Evolutionary conservation across 2,888 invertebrate species (phyloP).

Genomic region (Tribolium freemani): DNA sequence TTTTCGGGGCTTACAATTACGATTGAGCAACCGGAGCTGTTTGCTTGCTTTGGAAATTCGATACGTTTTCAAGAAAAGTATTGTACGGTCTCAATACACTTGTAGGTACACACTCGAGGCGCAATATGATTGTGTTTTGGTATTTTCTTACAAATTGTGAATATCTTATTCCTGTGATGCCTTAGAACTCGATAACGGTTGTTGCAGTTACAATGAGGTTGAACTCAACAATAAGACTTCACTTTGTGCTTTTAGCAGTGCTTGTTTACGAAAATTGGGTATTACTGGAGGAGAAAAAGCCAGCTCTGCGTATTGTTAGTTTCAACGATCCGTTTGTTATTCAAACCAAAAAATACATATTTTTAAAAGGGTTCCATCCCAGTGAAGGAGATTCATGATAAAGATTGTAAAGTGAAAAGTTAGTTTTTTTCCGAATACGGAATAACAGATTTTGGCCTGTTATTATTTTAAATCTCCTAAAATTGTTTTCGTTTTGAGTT

Average conservation of each 20-base stretch:
- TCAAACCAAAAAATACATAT: background rate
- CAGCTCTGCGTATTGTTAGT: slow-evolving; percentile 23
- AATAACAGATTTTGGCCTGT: background rate
- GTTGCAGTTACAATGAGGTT: slow-evolving; percentile 43
- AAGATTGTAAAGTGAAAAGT: no score
- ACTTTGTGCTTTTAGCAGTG: slow-evolving; percentile 43
- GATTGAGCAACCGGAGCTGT: slow-evolving; percentile 36
- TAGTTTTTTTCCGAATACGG: no score
- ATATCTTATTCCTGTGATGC: slow-evolving; percentile 46
- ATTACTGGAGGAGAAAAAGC: slow-evolving; percentile 41
- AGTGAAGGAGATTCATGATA: no score
- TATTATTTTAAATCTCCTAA: no score
- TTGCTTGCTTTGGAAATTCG: slow-evolving; percentile 40
- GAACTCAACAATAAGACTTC: slow-evolving; percentile 41
- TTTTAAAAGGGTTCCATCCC: background rate
- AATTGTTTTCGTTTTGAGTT: no score
- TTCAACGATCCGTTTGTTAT: background rate
- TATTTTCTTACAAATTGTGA: slow-evolving; percentile 48
- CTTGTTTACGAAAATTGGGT: slow-evolving; percentile 49
- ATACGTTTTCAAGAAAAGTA: slow-evolving; percentile 39
- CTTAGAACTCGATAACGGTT: slow-evolving; percentile 46
- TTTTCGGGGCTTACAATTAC: slow-evolving; percentile 17
- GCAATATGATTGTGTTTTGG: slow-evolving; percentile 47
- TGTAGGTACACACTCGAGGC: slow-evolving; percentile 39
- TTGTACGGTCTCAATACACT: slow-evolving; percentile 43